Evolutionary conservation across 2,797 vertebrate genomes (phyloP), one percentile per base, ranked within the genome.

Genomic region (Melanotaenia pygmaea): DNA sequence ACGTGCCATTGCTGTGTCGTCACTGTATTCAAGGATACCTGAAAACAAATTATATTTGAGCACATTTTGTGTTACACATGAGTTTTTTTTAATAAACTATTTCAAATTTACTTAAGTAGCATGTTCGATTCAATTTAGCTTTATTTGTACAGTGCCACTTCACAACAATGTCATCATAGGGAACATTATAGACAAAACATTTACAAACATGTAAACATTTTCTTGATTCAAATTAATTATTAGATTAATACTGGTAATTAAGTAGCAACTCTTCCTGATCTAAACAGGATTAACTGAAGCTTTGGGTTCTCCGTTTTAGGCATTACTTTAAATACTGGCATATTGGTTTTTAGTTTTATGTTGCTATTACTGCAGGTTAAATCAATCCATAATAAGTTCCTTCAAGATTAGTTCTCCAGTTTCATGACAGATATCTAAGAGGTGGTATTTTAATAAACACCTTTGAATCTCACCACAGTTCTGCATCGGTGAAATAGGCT

Each of bases 1-100:
- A 62, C 96, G 95, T 24, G 96, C 93, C 98, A 99, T 99, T 28
- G 97, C 98, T 0, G 98, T 99, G 92, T 99, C 98, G 0, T 99
- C 98, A 4, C 97, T 98, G 91, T 98, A 99, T 8, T 90, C 94
- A 24, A 99, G 89, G 1, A 93, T 94, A 60, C 95, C 97, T 97
- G 60, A 74, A 22, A 83, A 32, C 71, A 22, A 66, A 60, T 35
- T n/a, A 47, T 2, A 60, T 10, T 26, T 40, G 24, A 43, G 22
- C 37, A n/a, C 37, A 5, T 8, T 24, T 9, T 43, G 1, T 26
- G 10, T 18, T 22, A 38, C 20, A 35, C 9, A 59, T 16, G 0
- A 11, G 35, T 28, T 28, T 28, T 37, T 11, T 37, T 7, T 37
- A 11, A 37, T 9, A 37, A 37, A 10, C 10, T 37, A 9, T 37